Evolutionary conservation across 2,797 vertebrate genomes (phyloP).

Genomic region (Circus cinereus): DNA sequence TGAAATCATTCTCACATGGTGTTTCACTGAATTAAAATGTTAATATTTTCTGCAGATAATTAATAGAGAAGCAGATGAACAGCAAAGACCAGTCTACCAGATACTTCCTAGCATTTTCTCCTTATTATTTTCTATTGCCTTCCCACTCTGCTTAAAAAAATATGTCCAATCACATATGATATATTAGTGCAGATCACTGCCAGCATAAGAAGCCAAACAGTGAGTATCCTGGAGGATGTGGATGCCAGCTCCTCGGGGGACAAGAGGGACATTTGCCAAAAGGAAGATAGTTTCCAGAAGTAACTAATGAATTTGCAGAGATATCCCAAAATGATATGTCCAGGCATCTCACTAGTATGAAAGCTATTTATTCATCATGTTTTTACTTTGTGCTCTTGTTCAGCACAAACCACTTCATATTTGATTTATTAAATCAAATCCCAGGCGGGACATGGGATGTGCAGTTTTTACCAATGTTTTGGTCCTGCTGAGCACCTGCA

Average conservation of each 20-base stretch:
- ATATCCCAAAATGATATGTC: not conserved
- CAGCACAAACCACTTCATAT: not conserved
- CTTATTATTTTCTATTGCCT: not conserved
- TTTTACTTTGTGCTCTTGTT: not conserved
- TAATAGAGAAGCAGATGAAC: not conserved
- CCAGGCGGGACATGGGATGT: accelerated
- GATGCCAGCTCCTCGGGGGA: not conserved
- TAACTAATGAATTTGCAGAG: not conserved
- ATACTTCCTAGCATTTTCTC: not conserved
- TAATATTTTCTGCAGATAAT: not conserved
- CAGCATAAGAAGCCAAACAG: not conserved
- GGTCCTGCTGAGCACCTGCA: not conserved
- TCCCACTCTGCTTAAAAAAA: not conserved
- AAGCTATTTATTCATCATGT: not conserved
- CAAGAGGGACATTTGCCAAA: not conserved
- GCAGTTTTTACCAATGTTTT: not conserved
- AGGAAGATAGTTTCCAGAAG: not conserved
- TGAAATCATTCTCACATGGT: not conserved
- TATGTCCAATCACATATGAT: not conserved
- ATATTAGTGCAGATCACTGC: not conserved
- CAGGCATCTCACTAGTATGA: not conserved
- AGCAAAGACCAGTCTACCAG: not conserved
- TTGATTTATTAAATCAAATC: not conserved
- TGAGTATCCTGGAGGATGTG: not conserved
- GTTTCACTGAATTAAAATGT: not conserved